These are phyloP conservation scores for Hyperoplus lanceolatus DNA, from an alignment of 2,797 vertebrate genomes.

Conservation along the genomic window DNA sequence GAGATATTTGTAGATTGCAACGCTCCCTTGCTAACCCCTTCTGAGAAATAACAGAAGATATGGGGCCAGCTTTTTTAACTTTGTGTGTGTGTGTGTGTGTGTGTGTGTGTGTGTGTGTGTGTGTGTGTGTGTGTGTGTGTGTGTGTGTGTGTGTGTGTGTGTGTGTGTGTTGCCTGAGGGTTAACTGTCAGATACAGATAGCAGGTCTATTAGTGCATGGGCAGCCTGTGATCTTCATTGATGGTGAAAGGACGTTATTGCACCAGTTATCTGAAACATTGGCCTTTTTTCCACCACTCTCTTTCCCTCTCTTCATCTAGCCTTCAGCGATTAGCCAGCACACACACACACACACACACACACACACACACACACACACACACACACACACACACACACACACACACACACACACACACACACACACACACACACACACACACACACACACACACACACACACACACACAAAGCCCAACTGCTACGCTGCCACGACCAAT, in stretches of 20 bases:
- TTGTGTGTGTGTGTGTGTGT: not conserved
- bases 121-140: constrained; percentile 6
- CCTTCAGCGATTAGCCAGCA: constrained; percentile 37
- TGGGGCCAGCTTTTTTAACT: not conserved
- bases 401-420: too few relatives aligned
- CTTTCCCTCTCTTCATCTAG: constrained; percentile 14
- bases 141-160: constrained; percentile 19
- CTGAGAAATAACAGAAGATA: not conserved
- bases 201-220: constrained; percentile 43
- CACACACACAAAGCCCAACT: constrained; percentile 22
- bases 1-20: too few relatives aligned
- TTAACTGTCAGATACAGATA: constrained; percentile 63
- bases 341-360: too few relatives aligned
- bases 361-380: not conserved
- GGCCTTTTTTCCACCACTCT: constrained; percentile 35
- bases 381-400: not conserved
- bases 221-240: constrained; percentile 52
- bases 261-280: constrained; percentile 48
- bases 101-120: constrained; percentile 19
- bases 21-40: too few relatives aligned
- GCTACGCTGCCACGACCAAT: constrained; percentile 51
- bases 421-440: not conserved
- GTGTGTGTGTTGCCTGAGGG: constrained; percentile 36
- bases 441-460: too few relatives aligned
- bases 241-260: constrained; percentile 45